Evolutionary conservation across 1,140 invertebrate species (phyloP), one percentile per base, ranked within the genome.

Genomic region (Pteromalus puparum): DNA sequence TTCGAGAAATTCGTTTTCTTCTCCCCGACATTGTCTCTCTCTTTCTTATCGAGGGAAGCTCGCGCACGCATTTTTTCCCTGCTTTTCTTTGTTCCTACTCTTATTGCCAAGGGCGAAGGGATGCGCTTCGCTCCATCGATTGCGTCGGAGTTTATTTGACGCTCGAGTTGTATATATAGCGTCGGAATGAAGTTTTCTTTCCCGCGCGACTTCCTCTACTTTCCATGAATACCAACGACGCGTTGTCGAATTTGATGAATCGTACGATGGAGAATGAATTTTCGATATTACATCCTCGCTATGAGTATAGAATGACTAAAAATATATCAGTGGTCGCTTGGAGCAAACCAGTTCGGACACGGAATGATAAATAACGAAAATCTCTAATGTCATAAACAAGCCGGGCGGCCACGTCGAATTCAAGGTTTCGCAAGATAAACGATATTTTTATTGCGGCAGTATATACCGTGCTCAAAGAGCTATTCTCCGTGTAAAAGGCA

Each of bases 391-490:
- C 26, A n/a, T 61, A 61, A 70, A 70, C 28, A 61, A 70, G 67
- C 67, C 67, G 10, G 7, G 1, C 38, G 28, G 15, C 4, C 46
- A 74, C 70, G 61, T 72, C 13, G 61, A 53, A 81, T 74, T 81
- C 80, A 81, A 81, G 80, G 80, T 81, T 81, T 81, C 67, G 38
- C 70, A 81, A 81, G 48, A 81, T 74, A 30, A 61, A 65, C 26
- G 72, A 74, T 81, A 81, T 53, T 81, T 81, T 81, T 81, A 61
- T 81, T 53, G 7, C 30, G 21, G 4, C 53, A 5, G 1, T 53
- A n/a, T 6, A 61, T 61, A n/a, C 15, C 30, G 3, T 78, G 18
- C 10, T 24, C 48, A 15, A 24, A 70, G n/a, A 34, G 67, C 30
- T 68, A 10, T 28, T 68, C 28, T 70, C 28, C 4, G 15, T 30